These are phyloP conservation scores for Notolepis coatsorum DNA, from an alignment of 2,797 vertebrate species.

Conservation along the genomic window DNA sequence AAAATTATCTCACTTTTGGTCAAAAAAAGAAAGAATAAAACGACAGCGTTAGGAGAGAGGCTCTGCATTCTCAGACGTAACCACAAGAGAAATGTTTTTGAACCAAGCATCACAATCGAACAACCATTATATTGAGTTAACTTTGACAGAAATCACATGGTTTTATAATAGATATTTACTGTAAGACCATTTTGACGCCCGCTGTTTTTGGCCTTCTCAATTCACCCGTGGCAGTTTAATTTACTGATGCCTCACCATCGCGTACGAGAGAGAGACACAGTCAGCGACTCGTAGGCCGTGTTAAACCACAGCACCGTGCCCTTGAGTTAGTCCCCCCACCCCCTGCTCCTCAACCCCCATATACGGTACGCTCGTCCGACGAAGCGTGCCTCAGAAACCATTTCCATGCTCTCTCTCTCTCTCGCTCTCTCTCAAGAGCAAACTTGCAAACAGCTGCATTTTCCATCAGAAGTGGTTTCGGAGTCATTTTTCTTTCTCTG, in stretches of 20 bases:
- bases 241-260: conserved; percentile 37
- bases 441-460: conserved; percentile 90
- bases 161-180: background rate
- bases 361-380: conserved; percentile 49
- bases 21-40: conserved; percentile 14
- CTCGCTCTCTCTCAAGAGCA: conserved; percentile 80
- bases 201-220: conserved; percentile 45
- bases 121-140: background rate
- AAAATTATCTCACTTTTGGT: conserved; percentile 1
- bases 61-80: conserved; percentile 17
- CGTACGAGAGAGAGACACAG: conserved; percentile 47
- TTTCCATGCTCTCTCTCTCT: too few species aligned
- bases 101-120: background rate
- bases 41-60: background rate
- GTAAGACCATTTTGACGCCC: conserved; percentile 6
- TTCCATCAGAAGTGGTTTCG: conserved; percentile 89
- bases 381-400: conserved; percentile 81
- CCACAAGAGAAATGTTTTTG: conserved; percentile 24
- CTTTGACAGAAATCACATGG: background rate
- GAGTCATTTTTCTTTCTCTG: conserved; percentile 56
- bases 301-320: conserved; percentile 60
- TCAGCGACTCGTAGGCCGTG: conserved; percentile 59
- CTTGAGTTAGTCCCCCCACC: background rate
- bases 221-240: conserved; percentile 32
- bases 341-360: background rate